These are phyloP conservation scores for Erebia palarica DNA, from an alignment of 2,888 invertebrate species.

Conservation along the genomic window DNA sequence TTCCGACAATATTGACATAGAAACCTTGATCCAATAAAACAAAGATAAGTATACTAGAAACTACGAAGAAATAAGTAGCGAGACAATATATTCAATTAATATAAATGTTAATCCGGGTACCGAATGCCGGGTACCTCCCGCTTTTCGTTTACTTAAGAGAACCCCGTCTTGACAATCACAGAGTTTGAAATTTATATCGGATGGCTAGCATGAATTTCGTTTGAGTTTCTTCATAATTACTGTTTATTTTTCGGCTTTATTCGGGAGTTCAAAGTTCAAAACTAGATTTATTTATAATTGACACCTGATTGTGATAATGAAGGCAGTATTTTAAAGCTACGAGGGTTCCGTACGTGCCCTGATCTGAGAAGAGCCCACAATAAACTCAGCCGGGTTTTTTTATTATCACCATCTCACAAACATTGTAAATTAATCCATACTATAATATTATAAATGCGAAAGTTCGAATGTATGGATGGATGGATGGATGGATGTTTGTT, in stretches of 20 bases:
- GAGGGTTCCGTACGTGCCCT: too few relatives aligned
- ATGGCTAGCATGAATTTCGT: constrained; percentile 28
- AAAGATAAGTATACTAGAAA: not conserved
- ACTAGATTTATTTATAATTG: too few relatives aligned
- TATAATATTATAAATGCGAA: too few relatives aligned
- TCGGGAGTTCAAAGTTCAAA: too few relatives aligned
- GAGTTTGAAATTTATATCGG: constrained; percentile 37
- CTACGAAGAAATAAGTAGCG: constrained; percentile 42
- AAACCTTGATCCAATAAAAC: not conserved
- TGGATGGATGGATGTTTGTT: too few relatives aligned
- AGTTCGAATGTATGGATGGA: too few relatives aligned
- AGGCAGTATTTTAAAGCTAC: too few relatives aligned
- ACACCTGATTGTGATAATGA: too few relatives aligned
- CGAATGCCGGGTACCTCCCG: not conserved
- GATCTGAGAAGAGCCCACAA: too few relatives aligned
- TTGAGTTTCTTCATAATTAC: constrained; percentile 5
- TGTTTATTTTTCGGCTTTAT: constrained; percentile 27
- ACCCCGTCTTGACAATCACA: constrained; percentile 37
- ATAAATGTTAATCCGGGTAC: constrained; percentile 55
- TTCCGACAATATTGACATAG: not conserved
- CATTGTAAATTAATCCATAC: too few relatives aligned
- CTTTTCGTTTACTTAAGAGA: constrained; percentile 41
- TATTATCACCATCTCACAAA: too few relatives aligned
- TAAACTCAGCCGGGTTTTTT: too few relatives aligned
- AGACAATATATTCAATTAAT: constrained; percentile 62